These are phyloP conservation scores for Bellardia pandia DNA, from an alignment of 2,888 invertebrate species.

Conservation along the genomic window DNA sequence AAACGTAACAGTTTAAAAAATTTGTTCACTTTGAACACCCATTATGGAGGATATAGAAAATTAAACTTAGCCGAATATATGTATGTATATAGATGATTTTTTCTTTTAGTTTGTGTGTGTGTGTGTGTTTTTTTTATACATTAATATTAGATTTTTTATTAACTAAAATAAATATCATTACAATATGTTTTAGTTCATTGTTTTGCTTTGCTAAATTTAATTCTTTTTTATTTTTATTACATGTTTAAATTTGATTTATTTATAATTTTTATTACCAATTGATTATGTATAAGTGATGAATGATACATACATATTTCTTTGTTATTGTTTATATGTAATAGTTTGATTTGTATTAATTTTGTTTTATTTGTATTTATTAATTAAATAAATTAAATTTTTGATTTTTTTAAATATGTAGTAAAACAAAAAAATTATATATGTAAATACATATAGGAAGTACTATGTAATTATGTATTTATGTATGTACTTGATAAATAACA, in stretches of 20 bases:
- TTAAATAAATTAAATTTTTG: conserved; percentile 29
- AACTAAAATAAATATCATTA: conserved; percentile 64
- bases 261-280: conserved; percentile 44
- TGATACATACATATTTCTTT: conserved; percentile 59
- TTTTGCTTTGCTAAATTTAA: conserved; percentile 58
- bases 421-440: conserved; percentile 22
- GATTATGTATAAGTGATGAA: conserved; percentile 69
- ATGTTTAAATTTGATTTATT: too few species aligned
- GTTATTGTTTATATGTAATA: conserved; percentile 52
- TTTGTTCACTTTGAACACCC: background rate
- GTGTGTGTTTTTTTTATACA: conserved; percentile 14
- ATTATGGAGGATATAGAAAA: conserved; percentile 4
- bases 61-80: conserved; percentile 27
- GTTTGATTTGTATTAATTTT: conserved; percentile 62
- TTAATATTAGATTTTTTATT: conserved; percentile 47
- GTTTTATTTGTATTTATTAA: conserved; percentile 26
- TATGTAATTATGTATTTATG: conserved; percentile 13
- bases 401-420: background rate
- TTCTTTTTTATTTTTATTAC: conserved; percentile 38
- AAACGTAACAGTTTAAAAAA: background rate
- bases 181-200: conserved; percentile 69
- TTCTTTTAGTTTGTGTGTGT: conserved; percentile 9
- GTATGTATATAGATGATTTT: background rate
- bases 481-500: conserved; percentile 1
- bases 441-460: background rate